Evolutionary conservation across 2,888 invertebrate species (phyloP).

Genomic region (Carpatolechia fugitivella): DNA sequence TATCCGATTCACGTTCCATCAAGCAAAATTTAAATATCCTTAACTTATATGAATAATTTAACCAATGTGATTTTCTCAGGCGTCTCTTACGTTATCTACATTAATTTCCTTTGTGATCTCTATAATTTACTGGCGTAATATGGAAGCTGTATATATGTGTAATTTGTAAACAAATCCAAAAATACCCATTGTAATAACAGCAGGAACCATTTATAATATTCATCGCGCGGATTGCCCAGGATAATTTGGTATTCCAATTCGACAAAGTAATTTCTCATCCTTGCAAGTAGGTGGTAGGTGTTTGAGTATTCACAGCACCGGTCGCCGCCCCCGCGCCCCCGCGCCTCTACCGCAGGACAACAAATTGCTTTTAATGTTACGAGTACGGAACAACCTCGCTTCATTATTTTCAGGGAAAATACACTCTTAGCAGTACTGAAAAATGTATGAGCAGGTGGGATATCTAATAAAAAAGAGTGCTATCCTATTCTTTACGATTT

Average conservation of each 20-base stretch:
- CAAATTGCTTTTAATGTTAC: slow-evolving; percentile 13
- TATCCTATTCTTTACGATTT: background rate
- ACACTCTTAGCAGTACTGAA: background rate
- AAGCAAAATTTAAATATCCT: background rate
- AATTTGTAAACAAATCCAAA: too few species aligned
- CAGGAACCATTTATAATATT: background rate
- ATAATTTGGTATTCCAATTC: slow-evolving; percentile 2
- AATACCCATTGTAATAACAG: background rate
- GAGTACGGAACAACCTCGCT: background rate
- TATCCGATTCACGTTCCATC: background rate
- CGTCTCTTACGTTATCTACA: too few species aligned
- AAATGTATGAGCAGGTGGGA: background rate
- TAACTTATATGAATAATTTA: background rate
- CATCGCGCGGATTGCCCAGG: background rate
- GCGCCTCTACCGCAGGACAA: background rate
- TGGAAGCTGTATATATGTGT: too few species aligned
- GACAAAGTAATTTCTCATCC: background rate
- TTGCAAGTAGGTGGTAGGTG: background rate
- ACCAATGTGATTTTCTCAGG: too few species aligned
- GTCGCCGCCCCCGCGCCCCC: background rate
- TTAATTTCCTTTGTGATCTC: too few species aligned
- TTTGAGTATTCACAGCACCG: background rate
- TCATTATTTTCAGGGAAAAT: background rate
- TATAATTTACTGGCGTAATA: too few species aligned
- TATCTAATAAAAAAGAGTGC: background rate